phyloP scores from a whole-genome alignment of 2,113 vertebrate genomes.

The Hemicordylus capensis region DNA sequence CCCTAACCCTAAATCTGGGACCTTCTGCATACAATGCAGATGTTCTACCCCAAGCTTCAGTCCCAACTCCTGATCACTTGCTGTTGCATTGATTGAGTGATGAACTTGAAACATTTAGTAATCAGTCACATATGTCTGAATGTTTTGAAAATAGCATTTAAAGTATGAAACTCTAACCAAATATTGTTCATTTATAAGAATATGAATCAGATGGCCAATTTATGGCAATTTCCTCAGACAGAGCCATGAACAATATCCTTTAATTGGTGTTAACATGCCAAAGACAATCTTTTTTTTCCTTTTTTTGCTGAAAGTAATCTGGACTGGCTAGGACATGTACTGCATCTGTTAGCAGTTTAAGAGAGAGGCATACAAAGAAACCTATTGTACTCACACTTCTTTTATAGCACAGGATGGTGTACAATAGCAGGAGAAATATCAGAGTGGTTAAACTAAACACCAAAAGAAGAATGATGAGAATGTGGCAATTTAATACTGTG shows the following conservation, averaged over 20 bases:
- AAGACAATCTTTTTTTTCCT: background rate
- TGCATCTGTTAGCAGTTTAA: constrained; percentile 65
- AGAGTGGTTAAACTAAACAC: background rate
- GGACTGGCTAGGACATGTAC: background rate
- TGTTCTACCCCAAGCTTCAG: too few relatives aligned
- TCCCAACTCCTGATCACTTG: too few relatives aligned
- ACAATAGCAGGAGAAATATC: background rate
- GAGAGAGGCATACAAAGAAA: constrained; percentile 50
- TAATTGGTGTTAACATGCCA: constrained; percentile 55
- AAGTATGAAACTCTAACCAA: background rate
- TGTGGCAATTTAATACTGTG: constrained; percentile 16
- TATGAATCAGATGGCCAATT: constrained; percentile 25
- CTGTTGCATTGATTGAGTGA: background rate
- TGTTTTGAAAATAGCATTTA: background rate
- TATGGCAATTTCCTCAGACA: constrained; percentile 51
- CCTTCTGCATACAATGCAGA: too few relatives aligned
- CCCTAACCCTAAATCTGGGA: too few relatives aligned
- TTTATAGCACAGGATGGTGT: constrained; percentile 10
- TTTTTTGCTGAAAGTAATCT: constrained; percentile 33
- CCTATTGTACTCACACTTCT: constrained; percentile 21
- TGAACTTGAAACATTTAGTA: background rate
- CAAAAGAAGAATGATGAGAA: constrained; percentile 13
- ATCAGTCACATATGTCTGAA: background rate
- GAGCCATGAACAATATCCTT: constrained; percentile 43
- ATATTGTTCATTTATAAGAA: background rate